phyloP scores from a whole-genome alignment of 2,797 vertebrate species.

The Liparis tanakae region DNA sequence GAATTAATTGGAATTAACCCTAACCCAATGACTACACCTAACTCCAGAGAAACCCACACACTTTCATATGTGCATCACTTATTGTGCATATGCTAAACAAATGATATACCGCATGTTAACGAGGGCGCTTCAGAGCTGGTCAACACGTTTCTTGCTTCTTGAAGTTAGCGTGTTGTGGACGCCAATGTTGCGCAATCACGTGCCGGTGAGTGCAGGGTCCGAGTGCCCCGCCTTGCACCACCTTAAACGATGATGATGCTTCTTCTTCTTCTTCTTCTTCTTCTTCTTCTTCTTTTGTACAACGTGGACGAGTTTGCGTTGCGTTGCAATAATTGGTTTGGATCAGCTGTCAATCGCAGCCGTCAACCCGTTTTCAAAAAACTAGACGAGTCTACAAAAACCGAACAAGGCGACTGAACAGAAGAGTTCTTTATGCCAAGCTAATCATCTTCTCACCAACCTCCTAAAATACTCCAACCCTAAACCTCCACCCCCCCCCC shows the following conservation, averaged over 20 bases:
- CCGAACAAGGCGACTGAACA: no score
- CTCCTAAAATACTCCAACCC: not conserved
- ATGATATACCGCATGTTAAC: not conserved
- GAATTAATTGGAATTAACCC: no score
- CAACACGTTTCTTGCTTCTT: no score
- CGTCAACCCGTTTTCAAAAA: not conserved
- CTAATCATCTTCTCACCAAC: not conserved
- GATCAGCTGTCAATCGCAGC: not conserved
- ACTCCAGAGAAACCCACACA: not conserved
- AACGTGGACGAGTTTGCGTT: not conserved
- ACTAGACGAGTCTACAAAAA: not conserved
- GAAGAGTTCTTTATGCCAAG: not conserved
- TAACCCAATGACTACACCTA: not conserved
- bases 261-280: no score
- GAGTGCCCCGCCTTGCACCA: no score
- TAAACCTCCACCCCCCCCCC: not conserved
- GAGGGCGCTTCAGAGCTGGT: not conserved
- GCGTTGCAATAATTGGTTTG: not conserved
- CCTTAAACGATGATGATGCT: no score
- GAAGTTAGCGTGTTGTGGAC: no score
- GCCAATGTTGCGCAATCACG: no score
- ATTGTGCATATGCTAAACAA: not conserved
- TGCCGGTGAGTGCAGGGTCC: no score
- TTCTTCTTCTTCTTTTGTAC: not conserved
- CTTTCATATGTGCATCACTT: not conserved